Conservation (phyloP, 2,113 vertebrate species). For the Carettochelys insculpta region DNA sequence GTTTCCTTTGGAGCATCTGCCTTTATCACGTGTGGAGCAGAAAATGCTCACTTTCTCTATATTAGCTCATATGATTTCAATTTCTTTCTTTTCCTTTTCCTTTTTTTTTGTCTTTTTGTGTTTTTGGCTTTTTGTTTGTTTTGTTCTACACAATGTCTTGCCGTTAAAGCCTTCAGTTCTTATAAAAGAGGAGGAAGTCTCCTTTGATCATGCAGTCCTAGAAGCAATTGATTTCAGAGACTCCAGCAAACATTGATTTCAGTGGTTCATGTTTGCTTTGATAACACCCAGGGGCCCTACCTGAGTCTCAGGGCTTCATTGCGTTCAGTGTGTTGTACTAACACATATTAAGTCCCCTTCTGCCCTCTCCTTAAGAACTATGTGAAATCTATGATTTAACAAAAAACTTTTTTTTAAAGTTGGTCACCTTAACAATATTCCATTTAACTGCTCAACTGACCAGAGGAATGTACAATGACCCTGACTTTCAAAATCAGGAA, state of each 20-base stretch:
- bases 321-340: background rate
- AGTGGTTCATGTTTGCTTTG: background rate
- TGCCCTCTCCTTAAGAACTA: background rate
- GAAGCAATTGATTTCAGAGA: background rate
- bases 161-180: background rate
- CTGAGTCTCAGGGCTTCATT: background rate
- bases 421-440: background rate
- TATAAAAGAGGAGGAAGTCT: background rate
- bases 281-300: background rate
- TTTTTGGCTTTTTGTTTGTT: slow-evolving; percentile 9
- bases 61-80: background rate
- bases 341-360: background rate
- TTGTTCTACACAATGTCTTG: background rate
- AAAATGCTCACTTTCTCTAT: slow-evolving; percentile 27
- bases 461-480: too few species aligned
- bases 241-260: background rate
- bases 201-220: background rate
- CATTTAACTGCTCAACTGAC: too few species aligned
- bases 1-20: slow-evolving; percentile 36
- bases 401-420: fast-evolving
- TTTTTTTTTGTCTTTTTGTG: too few species aligned
- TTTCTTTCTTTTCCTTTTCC: too few species aligned
- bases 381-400: background rate
- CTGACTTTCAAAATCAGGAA: background rate
- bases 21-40: background rate